Evolutionary conservation across 2,113 vertebrate genomes (phyloP).

Genomic region (Serinus canaria): DNA sequence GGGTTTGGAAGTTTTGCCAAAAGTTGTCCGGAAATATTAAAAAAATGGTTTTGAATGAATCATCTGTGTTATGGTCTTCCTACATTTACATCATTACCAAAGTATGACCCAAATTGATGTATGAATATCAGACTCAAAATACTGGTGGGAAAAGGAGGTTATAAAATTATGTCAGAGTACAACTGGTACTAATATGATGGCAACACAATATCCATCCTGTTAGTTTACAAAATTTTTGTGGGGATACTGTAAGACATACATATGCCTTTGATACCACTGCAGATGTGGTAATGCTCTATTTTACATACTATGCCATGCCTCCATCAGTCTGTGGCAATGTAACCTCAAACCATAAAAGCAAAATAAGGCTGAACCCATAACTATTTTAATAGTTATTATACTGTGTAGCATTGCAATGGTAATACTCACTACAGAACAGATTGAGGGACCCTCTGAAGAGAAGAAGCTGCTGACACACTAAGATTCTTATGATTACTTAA

Average conservation of each 20-base stretch:
- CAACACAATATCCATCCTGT: slow-evolving; percentile 16
- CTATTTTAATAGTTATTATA: not conserved
- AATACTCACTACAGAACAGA: not conserved
- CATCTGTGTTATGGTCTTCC: slow-evolving; percentile 62
- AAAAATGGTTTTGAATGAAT: slow-evolving; percentile 60
- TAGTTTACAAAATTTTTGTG: slow-evolving; percentile 11
- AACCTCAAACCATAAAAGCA: not conserved
- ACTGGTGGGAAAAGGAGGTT: slow-evolving; percentile 20
- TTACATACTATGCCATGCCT: not conserved
- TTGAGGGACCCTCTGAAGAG: not conserved
- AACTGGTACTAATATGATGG: slow-evolving; percentile 37
- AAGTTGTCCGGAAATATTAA: slow-evolving; percentile 51
- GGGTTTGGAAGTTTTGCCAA: slow-evolving; percentile 60
- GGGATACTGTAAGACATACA: not conserved
- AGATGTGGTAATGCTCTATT: not conserved
- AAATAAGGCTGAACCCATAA: slow-evolving; percentile 26
- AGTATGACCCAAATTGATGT: slow-evolving; percentile 70
- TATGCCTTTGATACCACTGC: slow-evolving; percentile 11
- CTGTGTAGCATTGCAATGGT: not conserved
- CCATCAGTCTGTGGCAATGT: not conserved
- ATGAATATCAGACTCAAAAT: slow-evolving; percentile 62
- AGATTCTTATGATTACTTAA: not conserved
- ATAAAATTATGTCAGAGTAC: slow-evolving; percentile 69
- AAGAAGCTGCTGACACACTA: not conserved
- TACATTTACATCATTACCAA: slow-evolving; percentile 73